Base-by-base conservation (phyloP, 2,113 vertebrate species). In the Rhea pennata region DNA sequence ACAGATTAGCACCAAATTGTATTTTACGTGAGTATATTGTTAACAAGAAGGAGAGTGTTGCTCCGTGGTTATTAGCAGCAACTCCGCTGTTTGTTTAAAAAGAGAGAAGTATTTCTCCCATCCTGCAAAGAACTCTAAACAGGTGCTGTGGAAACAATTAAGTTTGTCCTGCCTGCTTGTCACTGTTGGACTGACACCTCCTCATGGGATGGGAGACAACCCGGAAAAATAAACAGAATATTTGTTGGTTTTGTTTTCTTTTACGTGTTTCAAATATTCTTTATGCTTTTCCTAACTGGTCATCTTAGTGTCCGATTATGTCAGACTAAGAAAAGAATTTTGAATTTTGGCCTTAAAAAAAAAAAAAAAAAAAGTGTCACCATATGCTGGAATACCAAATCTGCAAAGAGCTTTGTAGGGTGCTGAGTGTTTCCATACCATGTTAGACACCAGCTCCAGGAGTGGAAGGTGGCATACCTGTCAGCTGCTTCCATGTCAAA, bases 141-240 rank as follows among this genome's bases (percentile, higher is more conserved):
- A 0, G 24, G 22, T 33, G 21, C 21, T 2, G 2, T 44, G 58
- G 50, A 56, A 86, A 9, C 5, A 39, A 22, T 48, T 44, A 48
- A 48, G 23, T 5, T 88, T 85, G 56, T 51, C 36, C 17, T 40
- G 20, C 33, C 24, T 6, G 54, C 54, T 36, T 5, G 10, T 70
- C 1, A 0, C 0, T 44, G 11, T 51, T 14, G 36, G 6, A 2
- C 1, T 3, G 7, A 9, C 71, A 4, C 1, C 0, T 84, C 39
- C 11, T 50, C 42, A 6, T 26, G 36, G 59, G n/a, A 4, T 4
- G 3, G 17, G 19, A 48, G 65, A 3, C 17, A 44, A 13, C 51
- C 23, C 50, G n/a, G 46, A 59, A 72, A 39, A 72, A 75, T 9
- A 71, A 8, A 66, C 5, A 3, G 12, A 6, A 4, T 10, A 4